phyloP scores from a whole-genome alignment of 2,113 vertebrate genomes.

The Dicentrarchus labrax region DNA sequence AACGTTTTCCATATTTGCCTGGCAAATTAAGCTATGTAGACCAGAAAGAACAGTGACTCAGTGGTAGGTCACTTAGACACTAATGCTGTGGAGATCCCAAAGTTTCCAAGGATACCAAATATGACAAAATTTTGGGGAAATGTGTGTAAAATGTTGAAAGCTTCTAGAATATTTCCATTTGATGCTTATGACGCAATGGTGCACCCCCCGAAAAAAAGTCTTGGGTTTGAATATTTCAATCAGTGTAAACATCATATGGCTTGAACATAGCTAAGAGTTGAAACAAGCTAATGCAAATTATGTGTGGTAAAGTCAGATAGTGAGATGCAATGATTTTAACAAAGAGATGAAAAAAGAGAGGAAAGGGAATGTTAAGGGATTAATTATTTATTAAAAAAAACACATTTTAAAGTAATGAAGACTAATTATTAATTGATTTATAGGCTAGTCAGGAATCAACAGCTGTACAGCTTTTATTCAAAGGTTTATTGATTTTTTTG shows the following conservation, averaged over 20 bases:
- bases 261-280: neutral
- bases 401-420: neutral
- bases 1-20: neutral
- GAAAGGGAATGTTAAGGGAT: no score
- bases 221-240: neutral
- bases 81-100: neutral
- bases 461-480: neutral
- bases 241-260: neutral
- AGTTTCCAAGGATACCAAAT: neutral
- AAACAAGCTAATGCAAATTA: neutral
- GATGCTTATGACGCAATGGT: neutral
- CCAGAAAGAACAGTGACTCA: no score
- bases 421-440: neutral
- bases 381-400: neutral
- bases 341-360: neutral
- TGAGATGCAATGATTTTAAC: neutral
- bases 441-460: neutral
- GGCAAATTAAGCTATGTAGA: neutral
- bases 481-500: neutral
- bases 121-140: neutral
- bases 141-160: neutral
- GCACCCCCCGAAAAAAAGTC: neutral
- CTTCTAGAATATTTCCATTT: neutral
- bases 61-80: neutral
- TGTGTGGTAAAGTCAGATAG: neutral